A percentile compares a stretch with the other conserved stretches of the same genome.
Evolutionary conservation across 2,888 invertebrate species (phyloP).

Genomic region (Synergus umbraculus): DNA sequence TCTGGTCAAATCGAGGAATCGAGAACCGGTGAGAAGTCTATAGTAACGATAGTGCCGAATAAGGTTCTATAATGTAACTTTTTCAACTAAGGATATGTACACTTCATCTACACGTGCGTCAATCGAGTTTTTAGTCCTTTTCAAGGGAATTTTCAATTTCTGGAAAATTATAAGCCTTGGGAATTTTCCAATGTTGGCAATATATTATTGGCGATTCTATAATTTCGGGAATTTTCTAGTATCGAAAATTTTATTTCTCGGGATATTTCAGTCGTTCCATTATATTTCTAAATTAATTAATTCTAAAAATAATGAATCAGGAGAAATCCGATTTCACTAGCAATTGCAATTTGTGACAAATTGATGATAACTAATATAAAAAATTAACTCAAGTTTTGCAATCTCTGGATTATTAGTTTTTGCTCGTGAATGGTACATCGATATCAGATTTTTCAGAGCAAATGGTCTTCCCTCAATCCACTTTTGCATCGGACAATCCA

Average conservation of each 20-base stretch:
- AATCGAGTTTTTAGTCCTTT: not conserved
- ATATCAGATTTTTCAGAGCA: conserved; percentile 28
- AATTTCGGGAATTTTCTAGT: too few relatives aligned
- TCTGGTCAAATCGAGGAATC: not conserved
- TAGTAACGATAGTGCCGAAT: not conserved
- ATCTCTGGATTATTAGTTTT: conserved; percentile 29
- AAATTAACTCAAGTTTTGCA: conserved; percentile 12
- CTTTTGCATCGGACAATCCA: conserved; percentile 12
- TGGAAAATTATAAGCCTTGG: too few relatives aligned
- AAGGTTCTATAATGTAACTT: not conserved
- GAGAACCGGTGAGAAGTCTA: conserved; percentile 1
- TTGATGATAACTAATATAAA: conserved; percentile 25
- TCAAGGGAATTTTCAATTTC: not conserved
- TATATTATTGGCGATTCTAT: too few relatives aligned
- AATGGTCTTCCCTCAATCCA: conserved; percentile 21
- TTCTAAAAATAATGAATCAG: too few relatives aligned
- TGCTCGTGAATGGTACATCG: conserved; percentile 8
- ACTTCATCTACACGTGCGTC: not conserved
- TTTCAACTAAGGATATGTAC: not conserved
- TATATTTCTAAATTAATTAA: not conserved
- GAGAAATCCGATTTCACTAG: not conserved
- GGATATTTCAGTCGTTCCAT: too few relatives aligned
- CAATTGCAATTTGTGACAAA: conserved; percentile 14
- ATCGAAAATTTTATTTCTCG: too few relatives aligned
- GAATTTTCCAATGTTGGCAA: too few relatives aligned